These are phyloP conservation scores for Hyles lineata DNA, from an alignment of 2,888 invertebrate species.

Conservation along the genomic window DNA sequence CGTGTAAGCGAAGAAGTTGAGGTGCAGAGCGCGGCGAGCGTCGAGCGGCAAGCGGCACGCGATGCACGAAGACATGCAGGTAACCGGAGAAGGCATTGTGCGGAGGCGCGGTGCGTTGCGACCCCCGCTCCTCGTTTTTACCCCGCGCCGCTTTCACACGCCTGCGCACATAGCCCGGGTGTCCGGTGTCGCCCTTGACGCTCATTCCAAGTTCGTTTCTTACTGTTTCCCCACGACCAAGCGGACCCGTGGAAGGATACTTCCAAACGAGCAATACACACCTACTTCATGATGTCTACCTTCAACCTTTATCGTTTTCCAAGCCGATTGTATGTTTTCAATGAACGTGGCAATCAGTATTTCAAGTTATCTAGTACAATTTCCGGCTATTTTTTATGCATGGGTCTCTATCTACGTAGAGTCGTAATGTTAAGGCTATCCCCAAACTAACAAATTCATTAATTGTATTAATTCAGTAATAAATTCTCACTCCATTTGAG, in stretches of 20 bases:
- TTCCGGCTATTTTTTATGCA: too few species aligned
- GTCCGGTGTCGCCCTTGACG: constrained; percentile 83
- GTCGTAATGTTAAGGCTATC: too few species aligned
- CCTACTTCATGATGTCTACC: not conserved
- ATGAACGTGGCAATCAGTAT: too few species aligned
- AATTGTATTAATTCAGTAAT: too few species aligned
- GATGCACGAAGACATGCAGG: constrained; percentile 78
- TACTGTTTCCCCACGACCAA: constrained; percentile 41
- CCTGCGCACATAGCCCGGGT: constrained; percentile 80
- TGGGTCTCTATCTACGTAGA: too few species aligned
- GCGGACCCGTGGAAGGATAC: not conserved
- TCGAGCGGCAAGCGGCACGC: constrained; percentile 49
- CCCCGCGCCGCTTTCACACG: constrained; percentile 75
- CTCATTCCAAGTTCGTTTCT: constrained; percentile 68
- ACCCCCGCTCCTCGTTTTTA: constrained; percentile 45
- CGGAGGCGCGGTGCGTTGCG: constrained; percentile 80
- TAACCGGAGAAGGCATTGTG: constrained; percentile 83
- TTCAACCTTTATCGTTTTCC: not conserved
- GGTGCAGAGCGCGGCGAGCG: constrained; percentile 54
- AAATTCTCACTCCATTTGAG: not conserved
- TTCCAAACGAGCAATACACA: not conserved
- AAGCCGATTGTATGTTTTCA: not conserved
- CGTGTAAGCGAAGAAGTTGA: constrained; percentile 61
- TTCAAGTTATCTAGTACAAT: too few species aligned
- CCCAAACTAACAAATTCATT: too few species aligned